Evolutionary conservation across 2,797 vertebrate species (phyloP).

Genomic region (Hemitrygon akajei): DNA sequence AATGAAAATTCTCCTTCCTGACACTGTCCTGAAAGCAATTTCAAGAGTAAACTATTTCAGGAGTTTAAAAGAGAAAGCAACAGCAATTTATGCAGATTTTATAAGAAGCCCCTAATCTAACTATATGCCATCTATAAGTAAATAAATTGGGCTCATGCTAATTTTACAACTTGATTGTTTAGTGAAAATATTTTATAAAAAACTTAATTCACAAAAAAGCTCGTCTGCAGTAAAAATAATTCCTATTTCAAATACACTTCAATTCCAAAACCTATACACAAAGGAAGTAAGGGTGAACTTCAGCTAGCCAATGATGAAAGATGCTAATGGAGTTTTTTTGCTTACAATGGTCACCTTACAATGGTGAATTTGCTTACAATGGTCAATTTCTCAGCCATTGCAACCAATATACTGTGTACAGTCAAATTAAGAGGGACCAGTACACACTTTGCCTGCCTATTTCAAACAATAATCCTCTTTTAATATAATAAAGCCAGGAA

Average conservation of each 20-base stretch:
- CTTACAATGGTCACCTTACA: no score
- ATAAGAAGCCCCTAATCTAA: not conserved
- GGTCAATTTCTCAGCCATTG: not conserved
- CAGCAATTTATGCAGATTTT: not conserved
- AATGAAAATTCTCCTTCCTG: conserved; percentile 77
- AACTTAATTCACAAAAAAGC: not conserved
- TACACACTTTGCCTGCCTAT: not conserved
- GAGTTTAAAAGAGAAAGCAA: not conserved
- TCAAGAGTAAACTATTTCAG: conserved; percentile 26
- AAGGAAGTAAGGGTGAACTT: not conserved
- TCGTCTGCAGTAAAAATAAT: not conserved
- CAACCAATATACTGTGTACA: not conserved
- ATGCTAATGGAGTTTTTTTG: no score
- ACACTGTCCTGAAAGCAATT: conserved; percentile 72
- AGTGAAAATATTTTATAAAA: not conserved
- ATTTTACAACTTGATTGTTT: not conserved
- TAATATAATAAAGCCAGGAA: not conserved
- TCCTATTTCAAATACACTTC: not conserved
- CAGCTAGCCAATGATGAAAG: not conserved
- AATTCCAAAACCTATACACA: not conserved
- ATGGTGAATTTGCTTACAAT: no score
- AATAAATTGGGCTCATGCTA: not conserved
- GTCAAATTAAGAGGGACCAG: not conserved
- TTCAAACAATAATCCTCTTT: not conserved
- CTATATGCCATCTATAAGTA: not conserved